Evolutionary conservation across 2,797 vertebrate genomes (phyloP), one percentile per base, ranked within the genome.

Genomic region (Sphenopsis melanotis): DNA sequence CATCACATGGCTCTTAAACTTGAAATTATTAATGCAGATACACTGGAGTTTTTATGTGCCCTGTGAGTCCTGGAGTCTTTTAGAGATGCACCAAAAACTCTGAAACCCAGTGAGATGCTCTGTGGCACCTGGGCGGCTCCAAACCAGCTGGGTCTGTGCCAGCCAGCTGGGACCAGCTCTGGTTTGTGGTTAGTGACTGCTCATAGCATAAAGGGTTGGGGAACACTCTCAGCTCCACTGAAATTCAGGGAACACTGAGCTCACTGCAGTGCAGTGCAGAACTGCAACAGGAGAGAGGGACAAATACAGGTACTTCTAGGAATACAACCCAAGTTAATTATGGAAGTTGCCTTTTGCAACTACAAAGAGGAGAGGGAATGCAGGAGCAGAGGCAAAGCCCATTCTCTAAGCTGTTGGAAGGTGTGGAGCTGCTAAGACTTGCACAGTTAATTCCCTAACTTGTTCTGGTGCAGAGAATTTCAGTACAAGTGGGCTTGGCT

Each of bases 201-300:
- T 83, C 24, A 65, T 17, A 52, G 19, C 14, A 6, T 18, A 12
- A 0, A 0, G 3, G 24, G 12, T 34, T 19, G 11, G 34, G 32
- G n/a, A 3, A 34, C 26, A 41, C 23, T 32, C 61, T 9, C 41
- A 42, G 42, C 36, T 78, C 36, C 3, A 3, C 50, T 26, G 36
- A 61, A 60, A 39, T 22, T 13, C 26, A 64, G 39, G 15, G 19
- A 77, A 63, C 11, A 23, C 11, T 13, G 41, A 61, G 32, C 6
- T 29, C 26, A 7, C 23, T 75, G 60, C 29, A 57, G 0, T 23
- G 46, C 23, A 3, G 30, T 46, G 22, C 10, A 32, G 37, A 87
- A 71, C 47, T 46, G 50, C 52, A 79, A n/a, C 17, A 53, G 27
- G 26, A 72, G 19, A 74, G 27, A 74, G 56, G 74, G 15, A 65